Base-by-base conservation (phyloP, 2,888 invertebrate species). In the Neuroscelio doddi region DNA sequence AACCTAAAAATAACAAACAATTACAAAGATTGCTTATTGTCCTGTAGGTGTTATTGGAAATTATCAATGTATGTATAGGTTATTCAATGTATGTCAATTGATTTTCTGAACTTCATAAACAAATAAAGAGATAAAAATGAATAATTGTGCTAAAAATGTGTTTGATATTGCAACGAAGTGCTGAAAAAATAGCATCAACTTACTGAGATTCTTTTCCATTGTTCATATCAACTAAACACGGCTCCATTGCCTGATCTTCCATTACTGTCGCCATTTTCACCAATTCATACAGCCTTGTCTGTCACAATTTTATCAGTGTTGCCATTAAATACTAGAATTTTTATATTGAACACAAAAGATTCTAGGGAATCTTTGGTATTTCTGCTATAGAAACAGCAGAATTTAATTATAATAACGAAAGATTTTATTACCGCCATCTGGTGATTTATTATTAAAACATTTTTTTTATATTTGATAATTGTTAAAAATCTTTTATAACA, bases 241-340 rank as follows among this genome's bases (percentile, higher is more conserved):
- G 77, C 17, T 83, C 80, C 63, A 81, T 79, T 64, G 77, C 55
- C 39, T 53, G 46, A 64, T 82, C 80, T 62, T 80, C 75, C 64
- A 79, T 73, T 74, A 75, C 72, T 55, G 77, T 75, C 79, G 81
- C 81, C 82, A 82, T 82, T 80, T 76, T 79, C n/a, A n/a, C n/a
- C n/a, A n/a, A n/a, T n/a, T n/a, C n/a, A n/a, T n/a, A n/a, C n/a
- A n/a, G n/a, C n/a, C n/a, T n/a, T n/a, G n/a, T n/a, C n/a, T n/a
- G n/a, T n/a, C n/a, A n/a, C n/a, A n/a, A n/a, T n/a, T n/a, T n/a
- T n/a, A n/a, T n/a, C n/a, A n/a, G n/a, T n/a, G n/a, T n/a, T n/a
- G n/a, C n/a, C n/a, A n/a, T n/a, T n/a, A n/a, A n/a, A n/a, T n/a
- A n/a, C n/a, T n/a, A n/a, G n/a, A n/a, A n/a, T n/a, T n/a, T n/a